phyloP scores from a whole-genome alignment of 2,113 vertebrate species.

The mouse (Mus musculus) region DNA sequence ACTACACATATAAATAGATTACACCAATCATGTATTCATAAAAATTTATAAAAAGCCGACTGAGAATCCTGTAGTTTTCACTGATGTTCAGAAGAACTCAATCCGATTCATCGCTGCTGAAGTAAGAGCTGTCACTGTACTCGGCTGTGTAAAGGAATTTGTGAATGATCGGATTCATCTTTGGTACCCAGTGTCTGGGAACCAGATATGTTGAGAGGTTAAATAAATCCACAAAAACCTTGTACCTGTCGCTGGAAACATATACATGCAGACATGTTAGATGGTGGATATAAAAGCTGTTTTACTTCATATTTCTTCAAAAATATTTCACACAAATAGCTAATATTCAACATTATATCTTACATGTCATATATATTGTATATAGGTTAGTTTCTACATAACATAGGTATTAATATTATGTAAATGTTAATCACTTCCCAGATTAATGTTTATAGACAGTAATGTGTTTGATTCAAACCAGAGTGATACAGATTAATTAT shows the following conservation, averaged over 20 bases:
- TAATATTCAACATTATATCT: neutral
- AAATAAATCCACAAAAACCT: slow-evolving; percentile 98
- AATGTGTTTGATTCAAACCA: neutral
- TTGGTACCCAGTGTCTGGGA: slow-evolving; percentile 96
- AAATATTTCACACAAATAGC: neutral
- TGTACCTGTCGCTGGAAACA: slow-evolving; percentile 95
- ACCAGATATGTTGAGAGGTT: slow-evolving; percentile 96
- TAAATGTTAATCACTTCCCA: neutral
- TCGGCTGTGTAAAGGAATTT: slow-evolving; percentile 96
- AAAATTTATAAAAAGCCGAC: neutral
- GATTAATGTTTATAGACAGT: neutral
- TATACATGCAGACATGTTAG: slow-evolving; percentile 52
- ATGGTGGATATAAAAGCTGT: neutral
- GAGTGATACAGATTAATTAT: neutral
- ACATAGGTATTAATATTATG: neutral
- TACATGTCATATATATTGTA: neutral
- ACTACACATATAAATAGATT: slow-evolving; percentile 77
- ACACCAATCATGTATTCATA: neutral
- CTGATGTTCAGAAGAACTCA: slow-evolving; percentile 73
- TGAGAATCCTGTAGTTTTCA: slow-evolving; percentile 36
- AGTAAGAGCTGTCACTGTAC: slow-evolving; percentile 97
- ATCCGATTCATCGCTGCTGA: slow-evolving; percentile 97
- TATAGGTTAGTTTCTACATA: neutral
- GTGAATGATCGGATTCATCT: slow-evolving; percentile 93
- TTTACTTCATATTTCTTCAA: neutral